Conservation (phyloP, 2,113 vertebrate species). For the Potamarius usumacintae region DNA sequence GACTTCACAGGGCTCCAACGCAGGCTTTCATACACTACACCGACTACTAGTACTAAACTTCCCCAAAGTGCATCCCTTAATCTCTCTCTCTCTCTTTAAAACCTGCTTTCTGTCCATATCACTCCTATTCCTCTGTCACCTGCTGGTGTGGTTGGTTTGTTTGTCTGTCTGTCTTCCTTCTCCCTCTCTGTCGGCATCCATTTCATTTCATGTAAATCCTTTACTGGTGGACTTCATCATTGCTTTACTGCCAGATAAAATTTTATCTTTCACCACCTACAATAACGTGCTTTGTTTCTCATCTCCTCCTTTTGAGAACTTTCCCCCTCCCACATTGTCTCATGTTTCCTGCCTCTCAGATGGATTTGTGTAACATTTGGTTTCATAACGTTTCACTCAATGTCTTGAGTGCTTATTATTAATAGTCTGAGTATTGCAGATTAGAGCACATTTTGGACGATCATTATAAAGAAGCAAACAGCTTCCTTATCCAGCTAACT, state of each 20-base stretch:
- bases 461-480: not conserved
- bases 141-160: not conserved
- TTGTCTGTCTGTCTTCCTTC: not conserved
- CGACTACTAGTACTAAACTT: slow-evolving; percentile 28
- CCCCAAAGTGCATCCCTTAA: slow-evolving; percentile 3
- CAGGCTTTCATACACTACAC: slow-evolving; percentile 20
- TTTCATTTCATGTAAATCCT: slow-evolving; percentile 24
- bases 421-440: not conserved
- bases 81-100: slow-evolving; percentile 2
- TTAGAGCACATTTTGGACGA: not conserved
- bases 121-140: slow-evolving; percentile 1
- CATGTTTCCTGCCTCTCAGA: slow-evolving; percentile 6
- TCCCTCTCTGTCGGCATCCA: not conserved
- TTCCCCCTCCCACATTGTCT: not conserved
- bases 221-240: not conserved
- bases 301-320: not conserved
- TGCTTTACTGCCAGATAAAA: slow-evolving; percentile 1
- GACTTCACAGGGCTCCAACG: slow-evolving; percentile 7
- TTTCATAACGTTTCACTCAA: not conserved
- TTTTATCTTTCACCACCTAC: slow-evolving; percentile 5
- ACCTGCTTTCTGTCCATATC: not conserved
- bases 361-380: not conserved
- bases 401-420: not conserved
- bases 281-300: slow-evolving; percentile 27
- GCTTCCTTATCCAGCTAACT: not conserved